These are phyloP conservation scores for Galeopterus variegatus DNA, from an alignment of 2,113 vertebrate species.

Conservation along the genomic window DNA sequence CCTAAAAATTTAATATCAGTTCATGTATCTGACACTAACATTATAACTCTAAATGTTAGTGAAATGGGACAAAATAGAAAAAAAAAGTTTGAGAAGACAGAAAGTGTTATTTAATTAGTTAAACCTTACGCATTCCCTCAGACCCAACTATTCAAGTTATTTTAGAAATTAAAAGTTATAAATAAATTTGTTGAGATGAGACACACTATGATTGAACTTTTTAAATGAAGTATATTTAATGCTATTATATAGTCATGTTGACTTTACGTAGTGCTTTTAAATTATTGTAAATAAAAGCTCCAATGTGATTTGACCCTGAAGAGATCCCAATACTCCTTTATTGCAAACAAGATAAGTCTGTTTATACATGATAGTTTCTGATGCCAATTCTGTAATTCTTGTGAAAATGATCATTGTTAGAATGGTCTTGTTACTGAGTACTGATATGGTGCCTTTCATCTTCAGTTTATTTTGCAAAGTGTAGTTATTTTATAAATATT, in stretches of 20 bases:
- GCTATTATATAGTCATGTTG: not conserved
- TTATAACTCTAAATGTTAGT: conserved; percentile 43
- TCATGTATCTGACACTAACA: conserved; percentile 3
- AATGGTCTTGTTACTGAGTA: not conserved
- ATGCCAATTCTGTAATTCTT: not conserved
- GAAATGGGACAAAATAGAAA: not conserved
- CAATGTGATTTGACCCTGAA: conserved; percentile 57
- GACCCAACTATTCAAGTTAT: not conserved
- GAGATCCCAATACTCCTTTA: not conserved
- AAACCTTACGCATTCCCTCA: not conserved
- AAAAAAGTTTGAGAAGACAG: not conserved
- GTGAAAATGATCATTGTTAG: conserved; percentile 40
- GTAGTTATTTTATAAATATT: conserved; percentile 56
- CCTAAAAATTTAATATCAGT: conserved; percentile 9
- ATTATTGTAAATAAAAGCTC: conserved; percentile 38
- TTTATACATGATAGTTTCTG: conserved; percentile 47
- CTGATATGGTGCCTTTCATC: conserved; percentile 65
- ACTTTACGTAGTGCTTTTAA: conserved; percentile 33
- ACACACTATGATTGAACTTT: not conserved
- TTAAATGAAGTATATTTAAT: not conserved
- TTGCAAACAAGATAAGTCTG: conserved; percentile 67
- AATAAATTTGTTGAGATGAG: not conserved
- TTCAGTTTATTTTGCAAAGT: conserved; percentile 60
- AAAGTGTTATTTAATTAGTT: not conserved
- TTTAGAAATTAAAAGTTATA: conserved; percentile 51